These are phyloP conservation scores for Actias luna DNA, from an alignment of 2,888 invertebrate species.

Conservation along the genomic window DNA sequence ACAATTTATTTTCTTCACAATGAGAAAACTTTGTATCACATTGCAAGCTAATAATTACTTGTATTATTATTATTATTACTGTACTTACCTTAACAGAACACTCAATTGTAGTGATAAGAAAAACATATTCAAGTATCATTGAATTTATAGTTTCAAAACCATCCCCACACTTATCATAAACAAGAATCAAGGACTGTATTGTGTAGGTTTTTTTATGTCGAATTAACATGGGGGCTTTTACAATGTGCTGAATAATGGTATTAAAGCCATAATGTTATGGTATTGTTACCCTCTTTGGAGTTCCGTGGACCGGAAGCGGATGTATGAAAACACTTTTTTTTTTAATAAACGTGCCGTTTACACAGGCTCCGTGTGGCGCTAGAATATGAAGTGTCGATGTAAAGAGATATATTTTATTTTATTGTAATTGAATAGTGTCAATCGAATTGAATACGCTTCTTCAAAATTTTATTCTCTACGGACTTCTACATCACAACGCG, in stretches of 20 bases:
- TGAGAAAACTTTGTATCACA: too few species aligned
- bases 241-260: slow-evolving; percentile 60
- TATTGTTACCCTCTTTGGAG: slow-evolving; percentile 23
- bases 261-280: slow-evolving; percentile 37
- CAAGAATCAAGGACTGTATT: slow-evolving; percentile 18
- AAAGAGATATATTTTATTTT: too few species aligned
- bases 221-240: slow-evolving; percentile 39
- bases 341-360: neutral
- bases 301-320: slow-evolving; percentile 12
- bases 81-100: neutral
- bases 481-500: too few species aligned
- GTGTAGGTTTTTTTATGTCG: slow-evolving; percentile 12
- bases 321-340: neutral
- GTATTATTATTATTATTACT: neutral
- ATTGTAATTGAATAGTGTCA: too few species aligned
- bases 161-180: slow-evolving; percentile 8
- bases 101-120: neutral
- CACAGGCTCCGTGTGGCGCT: neutral
- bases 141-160: slow-evolving; percentile 1
- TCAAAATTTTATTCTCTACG: too few species aligned
- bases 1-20: too few species aligned
- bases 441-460: too few species aligned
- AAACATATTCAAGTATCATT: neutral
- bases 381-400: neutral
- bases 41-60: too few species aligned